These are phyloP conservation scores for Thecocarcelia acutangulata DNA, from an alignment of 2,888 invertebrate genomes.

Conservation along the genomic window DNA sequence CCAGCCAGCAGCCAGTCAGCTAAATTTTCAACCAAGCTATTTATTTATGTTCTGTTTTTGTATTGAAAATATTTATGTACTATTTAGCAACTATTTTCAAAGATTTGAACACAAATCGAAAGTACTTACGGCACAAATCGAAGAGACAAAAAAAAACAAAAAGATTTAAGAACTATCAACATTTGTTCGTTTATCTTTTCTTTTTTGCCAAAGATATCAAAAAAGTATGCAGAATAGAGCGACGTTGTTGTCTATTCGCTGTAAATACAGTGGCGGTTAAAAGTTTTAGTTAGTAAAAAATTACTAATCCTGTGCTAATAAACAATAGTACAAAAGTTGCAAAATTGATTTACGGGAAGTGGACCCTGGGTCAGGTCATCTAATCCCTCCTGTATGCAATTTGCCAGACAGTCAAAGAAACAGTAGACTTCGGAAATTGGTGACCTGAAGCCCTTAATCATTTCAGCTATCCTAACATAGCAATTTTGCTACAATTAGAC, in stretches of 20 bases:
- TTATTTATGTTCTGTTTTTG: slow-evolving; percentile 39
- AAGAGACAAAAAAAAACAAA: slow-evolving; percentile 21
- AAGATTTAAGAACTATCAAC: slow-evolving; percentile 58
- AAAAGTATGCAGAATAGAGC: slow-evolving; percentile 15
- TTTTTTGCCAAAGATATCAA: slow-evolving; percentile 53
- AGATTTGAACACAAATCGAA: slow-evolving; percentile 62
- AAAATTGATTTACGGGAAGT: too few relatives aligned
- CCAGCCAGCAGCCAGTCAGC: slow-evolving; percentile 8
- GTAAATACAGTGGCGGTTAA: slow-evolving; percentile 7
- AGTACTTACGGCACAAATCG: slow-evolving; percentile 43
- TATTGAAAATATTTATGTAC: slow-evolving; percentile 48
- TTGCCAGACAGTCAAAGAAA: too few relatives aligned
- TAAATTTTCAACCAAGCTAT: slow-evolving; percentile 24
- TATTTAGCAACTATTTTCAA: slow-evolving; percentile 56
- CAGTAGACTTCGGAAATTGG: too few relatives aligned
- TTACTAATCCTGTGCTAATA: neutral
- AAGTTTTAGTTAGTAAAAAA: too few relatives aligned
- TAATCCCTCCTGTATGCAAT: too few relatives aligned
- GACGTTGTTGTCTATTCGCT: neutral
- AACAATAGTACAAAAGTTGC: too few relatives aligned
- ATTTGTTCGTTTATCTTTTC: slow-evolving; percentile 36
- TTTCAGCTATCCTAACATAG: too few relatives aligned
- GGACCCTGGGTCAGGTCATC: too few relatives aligned
- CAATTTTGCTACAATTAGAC: too few relatives aligned
- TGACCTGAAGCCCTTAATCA: too few relatives aligned